Evolutionary conservation across 2,888 invertebrate genomes (phyloP).

Genomic region (Fissipunctia ypsillon): DNA sequence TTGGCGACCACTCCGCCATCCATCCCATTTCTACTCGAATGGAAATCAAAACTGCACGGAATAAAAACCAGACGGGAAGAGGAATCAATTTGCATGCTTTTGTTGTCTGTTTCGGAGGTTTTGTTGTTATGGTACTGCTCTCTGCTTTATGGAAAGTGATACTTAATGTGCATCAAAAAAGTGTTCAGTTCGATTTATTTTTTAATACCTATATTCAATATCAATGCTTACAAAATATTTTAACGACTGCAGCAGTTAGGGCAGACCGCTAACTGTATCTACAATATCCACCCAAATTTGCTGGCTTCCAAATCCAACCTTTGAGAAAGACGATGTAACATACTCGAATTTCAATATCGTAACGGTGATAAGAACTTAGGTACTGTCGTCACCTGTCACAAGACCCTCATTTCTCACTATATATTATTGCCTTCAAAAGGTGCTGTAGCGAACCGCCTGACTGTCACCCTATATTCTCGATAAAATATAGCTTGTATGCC

Average conservation of each 20-base stretch:
- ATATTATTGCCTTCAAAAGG: constrained; percentile 12
- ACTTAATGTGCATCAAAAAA: not conserved
- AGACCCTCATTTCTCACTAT: constrained; percentile 5
- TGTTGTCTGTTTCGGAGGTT: not conserved
- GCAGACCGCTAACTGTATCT: not conserved
- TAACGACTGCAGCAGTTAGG: not conserved
- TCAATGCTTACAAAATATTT: not conserved
- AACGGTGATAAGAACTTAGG: not conserved
- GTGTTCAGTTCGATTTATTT: not conserved
- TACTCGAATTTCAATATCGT: constrained; percentile 9
- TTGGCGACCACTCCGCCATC: constrained; percentile 42
- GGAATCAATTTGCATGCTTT: constrained; percentile 31
- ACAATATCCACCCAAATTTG: not conserved
- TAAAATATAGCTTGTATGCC: constrained; percentile 13
- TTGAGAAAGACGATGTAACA: not conserved
- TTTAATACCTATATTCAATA: too few species aligned
- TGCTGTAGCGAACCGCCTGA: constrained; percentile 15
- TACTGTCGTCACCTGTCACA: not conserved
- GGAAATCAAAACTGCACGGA: constrained; percentile 37
- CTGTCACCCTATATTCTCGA: not conserved
- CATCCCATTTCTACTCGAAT: constrained; percentile 18
- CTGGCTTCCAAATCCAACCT: not conserved
- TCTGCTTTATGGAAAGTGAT: not conserved
- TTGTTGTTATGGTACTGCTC: not conserved
- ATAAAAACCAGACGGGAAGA: constrained; percentile 14